A percentile compares a stretch with the other conserved stretches of the same genome.
phyloP scores from a whole-genome alignment of 1,140 invertebrate genomes.

The Halesus radiatus region DNA sequence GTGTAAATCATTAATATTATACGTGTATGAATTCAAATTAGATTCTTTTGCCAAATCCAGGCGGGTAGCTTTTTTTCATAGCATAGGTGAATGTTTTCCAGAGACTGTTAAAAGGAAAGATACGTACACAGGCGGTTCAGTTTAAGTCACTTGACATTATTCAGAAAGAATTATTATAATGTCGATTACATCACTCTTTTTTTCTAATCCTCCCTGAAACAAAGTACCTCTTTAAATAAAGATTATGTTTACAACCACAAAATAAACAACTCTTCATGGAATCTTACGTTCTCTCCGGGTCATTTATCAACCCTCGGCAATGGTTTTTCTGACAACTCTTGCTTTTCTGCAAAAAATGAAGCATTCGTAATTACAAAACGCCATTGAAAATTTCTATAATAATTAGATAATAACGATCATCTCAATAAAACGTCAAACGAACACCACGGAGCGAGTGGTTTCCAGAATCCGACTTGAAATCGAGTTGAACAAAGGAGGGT shows the following conservation, averaged over 20 bases:
- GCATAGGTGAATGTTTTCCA: neutral
- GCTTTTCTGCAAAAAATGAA: neutral
- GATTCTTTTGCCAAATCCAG: neutral
- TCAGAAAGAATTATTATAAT: no score
- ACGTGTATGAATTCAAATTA: slow-evolving; percentile 40
- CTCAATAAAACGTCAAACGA: slow-evolving; percentile 18
- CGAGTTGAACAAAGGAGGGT: slow-evolving; percentile 36
- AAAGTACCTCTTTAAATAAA: no score
- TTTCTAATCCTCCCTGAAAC: no score
- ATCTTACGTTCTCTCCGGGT: no score
- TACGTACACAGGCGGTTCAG: no score
- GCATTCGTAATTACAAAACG: neutral
- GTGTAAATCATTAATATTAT: slow-evolving; percentile 49
- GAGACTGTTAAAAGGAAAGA: neutral
- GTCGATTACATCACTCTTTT: no score
- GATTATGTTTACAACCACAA: no score
- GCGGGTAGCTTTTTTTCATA: neutral
- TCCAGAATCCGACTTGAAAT: slow-evolving; percentile 33
- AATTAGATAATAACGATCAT: slow-evolving; percentile 15
- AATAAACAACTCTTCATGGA: no score
- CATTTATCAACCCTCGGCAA: no score
- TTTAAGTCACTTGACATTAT: no score
- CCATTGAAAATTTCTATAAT: neutral
- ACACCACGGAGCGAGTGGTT: neutral
- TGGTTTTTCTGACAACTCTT: no score